Conservation (phyloP, 2,888 invertebrate species). For the Gisinianus flammeolus region DNA sequence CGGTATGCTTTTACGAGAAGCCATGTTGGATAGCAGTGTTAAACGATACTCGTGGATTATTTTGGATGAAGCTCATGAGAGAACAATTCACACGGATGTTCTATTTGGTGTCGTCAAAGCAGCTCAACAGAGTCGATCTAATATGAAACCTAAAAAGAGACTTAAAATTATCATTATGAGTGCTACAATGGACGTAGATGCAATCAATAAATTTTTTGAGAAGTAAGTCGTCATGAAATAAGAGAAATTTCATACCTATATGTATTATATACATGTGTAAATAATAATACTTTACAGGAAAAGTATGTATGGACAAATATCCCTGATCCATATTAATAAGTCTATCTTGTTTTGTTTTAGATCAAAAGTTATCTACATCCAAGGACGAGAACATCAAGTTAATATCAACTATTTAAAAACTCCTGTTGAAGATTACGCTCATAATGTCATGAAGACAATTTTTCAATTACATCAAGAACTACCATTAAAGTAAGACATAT, state of each 20-base stretch:
- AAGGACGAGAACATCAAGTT: slow-evolving; percentile 52
- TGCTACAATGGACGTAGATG: slow-evolving; percentile 54
- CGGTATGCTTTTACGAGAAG: slow-evolving; percentile 91
- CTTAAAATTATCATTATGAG: slow-evolving; percentile 57
- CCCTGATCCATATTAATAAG: background rate
- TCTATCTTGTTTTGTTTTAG: slow-evolving; percentile 27
- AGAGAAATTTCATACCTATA: no score
- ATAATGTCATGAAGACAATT: slow-evolving; percentile 41
- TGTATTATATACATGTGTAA: no score
- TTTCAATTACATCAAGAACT: slow-evolving; percentile 49
- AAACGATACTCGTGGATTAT: slow-evolving; percentile 81
- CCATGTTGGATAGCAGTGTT: slow-evolving; percentile 75
- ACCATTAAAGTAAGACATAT: slow-evolving; percentile 39
- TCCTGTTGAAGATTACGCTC: slow-evolving; percentile 33
- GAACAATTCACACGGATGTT: slow-evolving; percentile 92
- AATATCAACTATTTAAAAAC: slow-evolving; percentile 44
- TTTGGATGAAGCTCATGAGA: slow-evolving; percentile 94
- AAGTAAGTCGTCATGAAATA: slow-evolving; percentile 22
- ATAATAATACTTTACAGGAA: background rate
- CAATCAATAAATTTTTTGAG: slow-evolving; percentile 49
- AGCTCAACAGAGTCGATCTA: slow-evolving; percentile 76
- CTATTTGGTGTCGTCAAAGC: slow-evolving; percentile 89
- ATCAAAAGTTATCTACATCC: slow-evolving; percentile 50
- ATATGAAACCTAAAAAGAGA: slow-evolving; percentile 64
- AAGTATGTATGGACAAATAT: no score